Evolutionary conservation across 1,140 invertebrate genomes (phyloP), one percentile per base, ranked within the genome.

Genomic region (Cotesia chilonis): DNA sequence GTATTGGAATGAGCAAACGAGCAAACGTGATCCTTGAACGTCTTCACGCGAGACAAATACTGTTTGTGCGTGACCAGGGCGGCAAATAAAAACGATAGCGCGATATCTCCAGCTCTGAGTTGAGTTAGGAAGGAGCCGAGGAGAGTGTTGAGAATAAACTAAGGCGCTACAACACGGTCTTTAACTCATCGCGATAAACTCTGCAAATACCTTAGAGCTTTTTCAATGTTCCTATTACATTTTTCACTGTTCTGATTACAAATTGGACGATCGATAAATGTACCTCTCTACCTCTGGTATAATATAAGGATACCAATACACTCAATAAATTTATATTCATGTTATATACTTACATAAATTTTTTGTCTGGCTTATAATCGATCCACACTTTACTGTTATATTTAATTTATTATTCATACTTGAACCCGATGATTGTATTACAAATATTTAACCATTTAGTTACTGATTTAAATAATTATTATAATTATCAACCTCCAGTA

Each of bases 21-120:
- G 36, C 37, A 57, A 61, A 38, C 41, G 55, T 28, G 51, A 64
- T 71, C 60, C 57, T 63, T 59, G 20, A 59, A 7, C 47, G 28
- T n/a, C 12, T 51, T 28, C 63, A 10, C 59, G 69, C 74, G 73
- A 81, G 79, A 81, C 78, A 78, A 82, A 82, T 81, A 81, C 81
- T 80, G 76, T 81, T 82, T 80, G 75, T 80, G 79, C 80, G 80
- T 82, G 80, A 82, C 77, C 75, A 55, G 80, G 74, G 76, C 75
- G 72, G 73, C 77, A 81, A 80, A 47, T 47, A 47, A 47, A 47
- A 72, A 77, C 10, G 35, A 70, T 63, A 63, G 63, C 60, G 60
- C 61, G 60, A 71, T 71, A 64, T 65, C 54, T 69, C 59, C 59
- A 36, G 28, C 28, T 28, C 28, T 28, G 28, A 28, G 28, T 28